Percentiles rank a stretch among this genome's conserved stretches.
phyloP scores from a whole-genome alignment of 2,113 vertebrate species.

The Pseudorasbora parva region DNA sequence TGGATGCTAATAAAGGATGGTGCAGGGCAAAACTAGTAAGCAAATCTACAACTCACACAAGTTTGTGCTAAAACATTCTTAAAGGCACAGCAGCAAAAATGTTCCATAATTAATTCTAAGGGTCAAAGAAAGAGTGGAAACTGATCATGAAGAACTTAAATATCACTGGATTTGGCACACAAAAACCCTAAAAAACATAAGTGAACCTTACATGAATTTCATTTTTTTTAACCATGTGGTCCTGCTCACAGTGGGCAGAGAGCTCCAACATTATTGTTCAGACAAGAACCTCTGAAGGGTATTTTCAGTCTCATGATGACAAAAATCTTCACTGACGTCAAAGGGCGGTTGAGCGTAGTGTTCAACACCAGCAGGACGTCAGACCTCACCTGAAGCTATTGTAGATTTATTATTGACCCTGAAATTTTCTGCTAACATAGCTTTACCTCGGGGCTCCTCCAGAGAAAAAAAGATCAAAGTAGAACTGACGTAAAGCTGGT shows the following conservation, averaged over 20 bases:
- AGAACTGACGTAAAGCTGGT: slow-evolving; percentile 19
- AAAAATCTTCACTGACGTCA: slow-evolving; percentile 20
- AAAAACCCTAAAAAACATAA: no score
- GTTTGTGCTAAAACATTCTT: no score
- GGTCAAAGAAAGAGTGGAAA: background rate
- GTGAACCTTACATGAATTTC: no score
- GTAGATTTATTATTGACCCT: background rate
- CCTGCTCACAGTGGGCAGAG: background rate
- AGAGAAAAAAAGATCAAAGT: slow-evolving; percentile 2
- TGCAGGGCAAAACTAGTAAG: no score
- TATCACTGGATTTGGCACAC: background rate
- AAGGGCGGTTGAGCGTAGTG: background rate
- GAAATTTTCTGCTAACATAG: slow-evolving; percentile 12
- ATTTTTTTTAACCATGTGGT: background rate
- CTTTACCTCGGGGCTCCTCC: background rate
- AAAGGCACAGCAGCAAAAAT: no score
- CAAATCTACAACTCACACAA: no score
- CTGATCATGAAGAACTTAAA: background rate
- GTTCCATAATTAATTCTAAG: background rate
- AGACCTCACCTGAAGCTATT: slow-evolving; percentile 31
- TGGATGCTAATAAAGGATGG: no score
- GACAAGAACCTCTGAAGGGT: slow-evolving; percentile 20
- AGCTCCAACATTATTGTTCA: slow-evolving; percentile 6
- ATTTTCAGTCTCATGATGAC: slow-evolving; percentile 19
- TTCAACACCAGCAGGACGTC: slow-evolving; percentile 29